Base-by-base conservation (phyloP, 2,888 invertebrate genomes). In the Bibio marci region DNA sequence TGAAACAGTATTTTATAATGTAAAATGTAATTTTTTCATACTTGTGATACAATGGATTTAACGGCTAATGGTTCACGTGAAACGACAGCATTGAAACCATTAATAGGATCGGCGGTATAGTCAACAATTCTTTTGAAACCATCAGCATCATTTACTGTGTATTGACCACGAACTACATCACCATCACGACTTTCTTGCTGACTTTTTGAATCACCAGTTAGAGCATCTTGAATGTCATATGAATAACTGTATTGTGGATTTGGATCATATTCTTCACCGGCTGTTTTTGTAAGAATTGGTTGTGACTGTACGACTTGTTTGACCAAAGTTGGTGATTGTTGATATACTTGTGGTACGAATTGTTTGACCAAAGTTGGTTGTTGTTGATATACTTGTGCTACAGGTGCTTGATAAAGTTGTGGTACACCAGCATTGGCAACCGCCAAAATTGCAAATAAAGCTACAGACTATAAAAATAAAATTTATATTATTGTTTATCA, bases 81-180 rank as follows among this genome's bases (percentile, higher is more conserved):
- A 7, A 62, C 62, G 15, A 62, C 51, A 31, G 61, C 61, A 40
- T 62, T 59, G 49, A 60, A 59, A 14, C 59, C 59, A 39, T 56
- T 51, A 22, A 57, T 44, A 26, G 55, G 47, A 45, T 59, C 59
- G 13, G 59, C 57, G 28, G 57, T 56, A 41, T 59, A 59, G 15
- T 52, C 52, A 3, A 59, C 60, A 14, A 51, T 54, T 28, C 59
- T 54, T 45, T 53, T 54, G 44, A 46, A 55, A 12, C 61, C 61
- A 51, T 62, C 61, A 30, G 61, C 48, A 47, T 62, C 61, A 35
- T 55, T 47, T 39, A 62, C 43, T 1, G 59, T 58, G 45, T 62
- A 62, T 40, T 56, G 57, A 27, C 61, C 61, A 44, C 52, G 54
- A 2, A 61, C 61, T 18, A 56, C 50, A 47, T 61, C 59, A 15